Evolutionary conservation across 2,888 invertebrate species (phyloP), one percentile per base, ranked within the genome.

Genomic region (Drosophila koepferae): DNA sequence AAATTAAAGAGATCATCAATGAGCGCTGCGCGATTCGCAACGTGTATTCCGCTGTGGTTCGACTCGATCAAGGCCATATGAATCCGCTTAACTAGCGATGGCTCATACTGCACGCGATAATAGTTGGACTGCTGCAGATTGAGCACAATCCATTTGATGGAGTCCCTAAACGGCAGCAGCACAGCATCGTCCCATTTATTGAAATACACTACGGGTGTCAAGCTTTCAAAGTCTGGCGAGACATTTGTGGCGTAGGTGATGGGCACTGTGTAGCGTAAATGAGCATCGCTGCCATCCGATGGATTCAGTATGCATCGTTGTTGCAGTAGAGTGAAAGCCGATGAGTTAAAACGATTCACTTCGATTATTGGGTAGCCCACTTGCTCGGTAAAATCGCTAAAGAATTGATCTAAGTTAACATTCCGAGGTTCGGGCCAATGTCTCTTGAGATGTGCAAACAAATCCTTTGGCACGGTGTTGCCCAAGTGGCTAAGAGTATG

Each of bases 1-100:
- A 96, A 92, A 76, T 94, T 95, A 73, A 95, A 94, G 6, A 95
- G 93, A 91, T 98, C 98, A 81, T 97, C 96, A 0, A 98, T 92
- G 7, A 96, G 86, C 69, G 97, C 96, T 0, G 96, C 97, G 49
- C 97, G 94, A 92, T 96, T 97, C 10, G 95, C 83, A 7, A 79
- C 81, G 16, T 89, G 82, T 28, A 92, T 87, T 4, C 70, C 75
- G 38, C 82, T 86, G 72, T 89, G 87, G 2, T 74, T 63, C 0
- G 53, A 3, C 20, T 62, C 36, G 2, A 43, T 20, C 3, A 92
- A 64, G 3, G 91, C 90, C 0, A 28, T 6, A 12, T 74, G 60
- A 4, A 92, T 65, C 1, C 58, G 62, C 0, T 54, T 4, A 95
- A 96, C 96, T 82, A 96, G 95, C 0, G 91, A 89, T 0, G 81